Base-by-base conservation (phyloP, 1,140 invertebrate genomes). In the Papilio aristodemus region DNA sequence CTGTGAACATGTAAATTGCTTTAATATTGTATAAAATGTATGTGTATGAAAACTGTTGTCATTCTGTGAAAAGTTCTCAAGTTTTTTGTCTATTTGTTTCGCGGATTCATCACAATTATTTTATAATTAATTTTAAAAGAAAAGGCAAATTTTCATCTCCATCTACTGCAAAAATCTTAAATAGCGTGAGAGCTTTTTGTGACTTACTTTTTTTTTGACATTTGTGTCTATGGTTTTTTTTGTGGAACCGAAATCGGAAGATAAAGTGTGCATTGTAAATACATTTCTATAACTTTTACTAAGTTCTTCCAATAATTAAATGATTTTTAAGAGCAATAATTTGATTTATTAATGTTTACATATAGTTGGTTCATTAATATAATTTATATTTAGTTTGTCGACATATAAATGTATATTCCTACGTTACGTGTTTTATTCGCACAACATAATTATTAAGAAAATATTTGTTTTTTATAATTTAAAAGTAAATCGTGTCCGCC, bases 311-410 rank as follows among this genome's bases (percentile, higher is more conserved):
- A 64, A 64, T 64, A 43, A 43, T 22, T 19, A 25, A 64, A 25
- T 38, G 60, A 64, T 38, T 25, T 57, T 64, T 64, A 41, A 41
- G 19, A 63, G 60, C 60, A 64, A 64, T 64, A 64, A 64, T 64
- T 54, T 64, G 39, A 43, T 64, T 64, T 43, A 64, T 3, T 57
- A 9, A 13, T 57, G 8, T 64, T 64, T 64, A 43, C 19, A 9
- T n/a, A 25, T 64, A 64, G 22, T 64, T 64, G 60, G 38, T 11
- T 64, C 60, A 63, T 63, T 63, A 11, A 57, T 17, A 39, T 62
- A 60, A 37, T 37, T 41, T 62, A 39, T 41, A 41, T 43, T 63
- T 41, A 41, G 14, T 63, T 63, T 63, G 2, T 37, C 10, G 11
- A 39, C 19, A 62, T 62, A 38, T 41, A 63, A 38, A 41, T 63